Evolutionary conservation across 2,888 invertebrate genomes (phyloP), one percentile per base, ranked within the genome.

Genomic region (Thymelicus sylvestris): DNA sequence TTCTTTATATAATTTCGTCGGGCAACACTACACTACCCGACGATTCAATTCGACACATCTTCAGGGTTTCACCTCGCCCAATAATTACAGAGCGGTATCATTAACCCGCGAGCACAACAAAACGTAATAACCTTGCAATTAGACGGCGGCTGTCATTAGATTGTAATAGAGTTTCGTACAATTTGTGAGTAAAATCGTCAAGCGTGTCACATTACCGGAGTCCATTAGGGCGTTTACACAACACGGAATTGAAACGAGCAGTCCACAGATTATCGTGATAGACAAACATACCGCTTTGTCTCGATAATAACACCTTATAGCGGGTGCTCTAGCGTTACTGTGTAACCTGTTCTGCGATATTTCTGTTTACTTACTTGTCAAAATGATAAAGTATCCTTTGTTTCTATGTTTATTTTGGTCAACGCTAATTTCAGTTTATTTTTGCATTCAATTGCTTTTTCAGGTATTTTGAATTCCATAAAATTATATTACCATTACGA

Each of bases 151-250:
- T 89, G 90, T 89, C 92, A 93, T 93, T 93, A 93, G 91, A 91
- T 87, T 85, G 90, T 92, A 93, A 93, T 93, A 93, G 93, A 92
- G 93, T 93, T 93, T 92, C 86, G 92, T 93, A 93, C 92, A 92
- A 92, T 93, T 93, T 93, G 92, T 93, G 92, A 92, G 92, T 91
- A 91, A 90, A 93, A 93, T 93, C 93, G 93, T 93, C 93, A 93
- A 93, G 93, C 93, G 93, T 93, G 92, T 93, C 93, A 92, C 93
- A 92, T 93, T 93, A 93, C 93, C 87, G 85, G 86, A 80, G 82
- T 85, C 91, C 93, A 93, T 93, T 93, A 93, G 91, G 92, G 90
- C 91, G 89, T 93, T 93, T 93, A 93, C 90, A 93, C 90, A 92
- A 93, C 91, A 89, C 89, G 88, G 89, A 92, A 93, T 93, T 92